phyloP scores from a whole-genome alignment of 2,113 vertebrate species.

The Saguinus midas region DNA sequence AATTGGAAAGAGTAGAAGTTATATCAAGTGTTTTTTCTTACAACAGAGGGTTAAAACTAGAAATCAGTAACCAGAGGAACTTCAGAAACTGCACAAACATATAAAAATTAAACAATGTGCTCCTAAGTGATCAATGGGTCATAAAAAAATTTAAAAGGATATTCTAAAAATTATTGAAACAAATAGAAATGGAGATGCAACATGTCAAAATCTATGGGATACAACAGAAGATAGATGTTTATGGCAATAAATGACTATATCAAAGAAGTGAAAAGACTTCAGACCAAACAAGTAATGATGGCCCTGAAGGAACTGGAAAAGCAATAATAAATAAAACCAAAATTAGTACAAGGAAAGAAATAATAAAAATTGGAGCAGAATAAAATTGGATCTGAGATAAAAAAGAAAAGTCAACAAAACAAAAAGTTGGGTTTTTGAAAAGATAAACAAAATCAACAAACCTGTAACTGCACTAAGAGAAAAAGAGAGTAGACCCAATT shows the following conservation, averaged over 20 bases:
- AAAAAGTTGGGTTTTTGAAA: neutral
- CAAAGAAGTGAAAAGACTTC: neutral
- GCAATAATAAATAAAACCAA: neutral
- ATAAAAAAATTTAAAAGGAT: neutral
- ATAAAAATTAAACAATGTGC: neutral
- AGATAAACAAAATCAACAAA: neutral
- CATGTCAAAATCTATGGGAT: neutral
- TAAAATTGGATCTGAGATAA: neutral
- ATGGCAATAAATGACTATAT: neutral
- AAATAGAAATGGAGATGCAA: neutral
- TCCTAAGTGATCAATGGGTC: neutral
- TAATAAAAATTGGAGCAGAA: neutral
- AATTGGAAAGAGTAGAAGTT: neutral
- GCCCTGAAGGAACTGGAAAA: neutral
- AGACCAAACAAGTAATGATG: neutral
- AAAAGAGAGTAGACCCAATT: neutral
- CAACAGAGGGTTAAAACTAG: neutral
- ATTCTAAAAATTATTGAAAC: neutral
- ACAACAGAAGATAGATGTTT: neutral
- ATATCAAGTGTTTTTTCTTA: neutral
- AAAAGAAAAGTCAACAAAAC: neutral
- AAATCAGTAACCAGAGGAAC: neutral
- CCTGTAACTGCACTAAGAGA: neutral
- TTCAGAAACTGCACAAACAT: neutral
- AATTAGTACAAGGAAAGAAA: neutral